A percentile compares a stretch with the other conserved stretches of the same genome.
These are phyloP conservation scores for Artemia franciscana DNA, from an alignment of 1,140 invertebrate species.

Conservation along the genomic window DNA sequence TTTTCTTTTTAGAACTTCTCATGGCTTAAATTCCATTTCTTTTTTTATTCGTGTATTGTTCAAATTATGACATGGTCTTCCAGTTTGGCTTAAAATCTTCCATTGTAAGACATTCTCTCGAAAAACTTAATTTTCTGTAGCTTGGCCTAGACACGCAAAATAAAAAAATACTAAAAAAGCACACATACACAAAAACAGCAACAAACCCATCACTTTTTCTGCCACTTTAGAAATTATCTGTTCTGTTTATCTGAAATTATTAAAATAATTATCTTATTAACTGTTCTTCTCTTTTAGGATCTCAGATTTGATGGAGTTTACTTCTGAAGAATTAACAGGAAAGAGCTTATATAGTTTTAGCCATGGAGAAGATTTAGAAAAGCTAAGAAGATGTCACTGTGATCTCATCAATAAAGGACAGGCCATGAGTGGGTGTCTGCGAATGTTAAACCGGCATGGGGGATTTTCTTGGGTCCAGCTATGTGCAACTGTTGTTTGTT, in stretches of 20 bases:
- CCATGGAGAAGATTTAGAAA: slow-evolving; percentile 80
- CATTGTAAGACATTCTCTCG: background rate
- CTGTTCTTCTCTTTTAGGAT: slow-evolving; percentile 34
- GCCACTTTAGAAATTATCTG: background rate
- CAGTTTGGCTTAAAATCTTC: too few species aligned
- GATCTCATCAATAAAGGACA: slow-evolving; percentile 89
- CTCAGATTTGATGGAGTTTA: slow-evolving; percentile 73
- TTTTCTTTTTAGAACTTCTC: too few species aligned
- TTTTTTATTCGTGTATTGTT: too few species aligned
- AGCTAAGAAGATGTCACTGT: slow-evolving; percentile 70
- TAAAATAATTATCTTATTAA: background rate
- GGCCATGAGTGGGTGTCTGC: slow-evolving; percentile 82
- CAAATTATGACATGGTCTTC: too few species aligned
- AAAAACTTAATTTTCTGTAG: background rate
- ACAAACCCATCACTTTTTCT: background rate
- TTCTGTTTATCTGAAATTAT: background rate
- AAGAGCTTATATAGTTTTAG: slow-evolving; percentile 80
- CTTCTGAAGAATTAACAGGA: slow-evolving; percentile 73
- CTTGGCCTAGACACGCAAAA: background rate
- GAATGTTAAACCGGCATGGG: slow-evolving; percentile 81
- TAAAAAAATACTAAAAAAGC: background rate
- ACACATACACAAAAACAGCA: background rate
- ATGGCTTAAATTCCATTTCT: too few species aligned
- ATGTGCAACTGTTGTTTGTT: slow-evolving; percentile 86
- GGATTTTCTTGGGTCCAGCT: slow-evolving; percentile 91